These are phyloP conservation scores for Zaprionus kolodkinae DNA, from an alignment of 1,140 invertebrate genomes.

Conservation along the genomic window DNA sequence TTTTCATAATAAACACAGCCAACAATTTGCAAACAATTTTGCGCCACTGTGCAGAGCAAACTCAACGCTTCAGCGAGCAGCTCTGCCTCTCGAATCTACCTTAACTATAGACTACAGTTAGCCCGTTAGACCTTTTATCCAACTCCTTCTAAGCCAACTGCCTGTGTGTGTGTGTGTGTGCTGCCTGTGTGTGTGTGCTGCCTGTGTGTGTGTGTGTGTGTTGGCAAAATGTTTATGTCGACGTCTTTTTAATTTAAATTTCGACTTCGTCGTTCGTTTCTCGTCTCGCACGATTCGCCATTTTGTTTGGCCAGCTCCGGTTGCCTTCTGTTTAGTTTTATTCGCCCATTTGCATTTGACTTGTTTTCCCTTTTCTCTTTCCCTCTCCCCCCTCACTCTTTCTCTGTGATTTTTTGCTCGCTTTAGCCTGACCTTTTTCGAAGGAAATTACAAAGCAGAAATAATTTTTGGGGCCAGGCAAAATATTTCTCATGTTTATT, in stretches of 20 bases:
- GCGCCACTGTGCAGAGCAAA: slow-evolving; percentile 14
- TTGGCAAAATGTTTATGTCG: slow-evolving; percentile 67
- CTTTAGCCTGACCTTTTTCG: slow-evolving; percentile 40
- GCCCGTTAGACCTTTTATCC: not conserved
- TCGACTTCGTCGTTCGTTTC: slow-evolving; percentile 48
- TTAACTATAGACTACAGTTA: not conserved
- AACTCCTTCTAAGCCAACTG: slow-evolving; percentile 18
- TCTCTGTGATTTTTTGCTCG: not conserved
- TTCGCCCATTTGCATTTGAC: slow-evolving; percentile 70
- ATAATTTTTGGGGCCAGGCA: slow-evolving; percentile 37
- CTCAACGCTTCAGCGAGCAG: not conserved
- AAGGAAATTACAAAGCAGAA: slow-evolving; percentile 52
- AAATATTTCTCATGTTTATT: slow-evolving; percentile 48
- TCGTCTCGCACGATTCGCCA: slow-evolving; percentile 53
- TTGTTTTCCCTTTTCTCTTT: slow-evolving; percentile 27
- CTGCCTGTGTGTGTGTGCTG: slow-evolving; percentile 15
- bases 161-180: slow-evolving; percentile 13
- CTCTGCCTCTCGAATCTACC: slow-evolving; percentile 3
- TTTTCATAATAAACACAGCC: slow-evolving; percentile 7
- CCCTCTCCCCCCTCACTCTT: not conserved
- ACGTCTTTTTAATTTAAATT: slow-evolving; percentile 81
- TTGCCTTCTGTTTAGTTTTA: slow-evolving; percentile 55
- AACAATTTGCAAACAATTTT: slow-evolving; percentile 8
- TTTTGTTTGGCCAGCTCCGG: slow-evolving; percentile 44
- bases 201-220: not conserved